Conservation (phyloP, 2,113 vertebrate species). For the Saguinus midas region DNA sequence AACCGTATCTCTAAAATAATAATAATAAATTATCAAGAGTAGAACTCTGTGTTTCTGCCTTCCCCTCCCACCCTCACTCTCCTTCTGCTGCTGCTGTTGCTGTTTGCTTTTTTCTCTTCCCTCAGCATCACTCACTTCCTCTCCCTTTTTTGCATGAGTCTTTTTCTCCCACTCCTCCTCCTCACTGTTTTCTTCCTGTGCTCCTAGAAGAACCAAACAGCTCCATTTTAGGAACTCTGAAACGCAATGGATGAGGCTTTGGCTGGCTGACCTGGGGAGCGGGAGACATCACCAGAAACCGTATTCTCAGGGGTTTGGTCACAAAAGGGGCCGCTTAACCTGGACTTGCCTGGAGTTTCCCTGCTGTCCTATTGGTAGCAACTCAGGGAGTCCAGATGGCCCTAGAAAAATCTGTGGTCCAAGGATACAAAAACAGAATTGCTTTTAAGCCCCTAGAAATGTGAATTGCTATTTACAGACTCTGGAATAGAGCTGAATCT, state of each 20-base stretch:
- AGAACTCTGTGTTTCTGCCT: conserved; percentile 20
- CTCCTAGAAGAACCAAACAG: conserved; percentile 12
- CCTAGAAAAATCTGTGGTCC: conserved; percentile 41
- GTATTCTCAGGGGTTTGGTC: background rate
- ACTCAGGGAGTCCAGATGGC: conserved; percentile 67
- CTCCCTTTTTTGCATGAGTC: conserved; percentile 16
- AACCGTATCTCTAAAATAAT: background rate
- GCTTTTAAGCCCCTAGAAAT: conserved; percentile 30
- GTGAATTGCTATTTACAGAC: background rate
- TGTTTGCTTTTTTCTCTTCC: conserved; percentile 48
- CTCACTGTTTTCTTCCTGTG: conserved; percentile 52
- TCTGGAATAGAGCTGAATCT: background rate
- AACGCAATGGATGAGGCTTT: background rate
- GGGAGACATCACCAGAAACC: conserved; percentile 23
- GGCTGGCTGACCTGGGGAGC: background rate
- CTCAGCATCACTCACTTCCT: conserved; percentile 60
- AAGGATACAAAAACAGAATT: conserved; percentile 31
- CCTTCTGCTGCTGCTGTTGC: background rate
- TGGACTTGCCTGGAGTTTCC: background rate
- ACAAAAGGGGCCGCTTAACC: background rate
- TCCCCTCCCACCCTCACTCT: background rate
- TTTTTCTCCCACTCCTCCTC: conserved; percentile 57
- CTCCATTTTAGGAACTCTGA: conserved; percentile 16
- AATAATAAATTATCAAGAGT: background rate
- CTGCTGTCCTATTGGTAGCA: conserved; percentile 56